These are phyloP conservation scores for Catharus bicknelli DNA, from an alignment of 2,113 vertebrate genomes.

Conservation along the genomic window DNA sequence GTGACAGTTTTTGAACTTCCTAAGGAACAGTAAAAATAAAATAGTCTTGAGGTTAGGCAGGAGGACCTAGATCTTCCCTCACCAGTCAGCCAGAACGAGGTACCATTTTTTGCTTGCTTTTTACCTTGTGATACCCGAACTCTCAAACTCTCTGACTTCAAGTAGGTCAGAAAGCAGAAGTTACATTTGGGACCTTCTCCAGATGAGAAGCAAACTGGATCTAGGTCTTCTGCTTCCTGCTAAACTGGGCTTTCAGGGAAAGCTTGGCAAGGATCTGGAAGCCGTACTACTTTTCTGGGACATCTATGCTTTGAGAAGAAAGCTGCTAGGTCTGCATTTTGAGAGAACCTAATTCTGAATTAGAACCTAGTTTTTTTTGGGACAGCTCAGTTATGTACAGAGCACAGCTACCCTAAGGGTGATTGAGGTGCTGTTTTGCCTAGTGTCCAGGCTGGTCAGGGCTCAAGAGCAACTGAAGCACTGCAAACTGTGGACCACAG, in stretches of 20 bases:
- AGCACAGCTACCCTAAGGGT: neutral
- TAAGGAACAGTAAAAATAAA: neutral
- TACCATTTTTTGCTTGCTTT: neutral
- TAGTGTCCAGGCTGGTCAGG: neutral
- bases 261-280: neutral
- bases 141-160: neutral
- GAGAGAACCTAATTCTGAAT: neutral
- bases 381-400: neutral
- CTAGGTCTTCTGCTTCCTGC: neutral
- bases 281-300: neutral
- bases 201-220: neutral
- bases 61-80: neutral
- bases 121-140: neutral
- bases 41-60: neutral
- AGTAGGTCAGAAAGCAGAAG: neutral
- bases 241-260: neutral
- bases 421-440: neutral
- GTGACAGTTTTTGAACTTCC: neutral
- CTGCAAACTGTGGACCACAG: neutral
- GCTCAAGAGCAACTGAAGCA: fast-evolving
- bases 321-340: neutral
- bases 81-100: neutral
- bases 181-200: neutral
- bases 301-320: neutral
- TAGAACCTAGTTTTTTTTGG: neutral